phyloP scores from a whole-genome alignment of 2,113 vertebrate genomes.

The Fukomys damarensis region DNA sequence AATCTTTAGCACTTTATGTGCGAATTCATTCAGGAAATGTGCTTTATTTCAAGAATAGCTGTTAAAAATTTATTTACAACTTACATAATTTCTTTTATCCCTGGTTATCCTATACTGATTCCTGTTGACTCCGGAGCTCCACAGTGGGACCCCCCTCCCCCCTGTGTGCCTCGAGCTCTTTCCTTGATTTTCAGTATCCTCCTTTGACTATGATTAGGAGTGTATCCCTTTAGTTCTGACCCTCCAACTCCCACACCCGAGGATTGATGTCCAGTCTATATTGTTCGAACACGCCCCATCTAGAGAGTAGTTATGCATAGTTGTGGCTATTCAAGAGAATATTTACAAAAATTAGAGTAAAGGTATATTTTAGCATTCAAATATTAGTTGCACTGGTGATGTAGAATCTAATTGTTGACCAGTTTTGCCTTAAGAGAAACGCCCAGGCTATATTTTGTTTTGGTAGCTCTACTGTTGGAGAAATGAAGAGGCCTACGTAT shows the following conservation, averaged over 20 bases:
- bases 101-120: not conserved
- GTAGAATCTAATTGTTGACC: not conserved
- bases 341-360: conserved; percentile 52
- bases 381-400: not conserved
- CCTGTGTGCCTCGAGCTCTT: not conserved
- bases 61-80: not conserved
- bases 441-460: not conserved
- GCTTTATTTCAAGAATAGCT: not conserved
- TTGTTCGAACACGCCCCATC: not conserved
- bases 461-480: not conserved
- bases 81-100: not conserved
- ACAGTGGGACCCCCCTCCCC: not conserved
- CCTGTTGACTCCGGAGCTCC: not conserved
- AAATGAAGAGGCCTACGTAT: not conserved
- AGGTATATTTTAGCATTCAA: not conserved
- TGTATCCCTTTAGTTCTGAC: conserved; percentile 14
- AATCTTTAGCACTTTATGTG: not conserved
- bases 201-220: conserved; percentile 14
- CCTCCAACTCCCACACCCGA: not conserved
- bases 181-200: conserved; percentile 32
- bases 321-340: not conserved
- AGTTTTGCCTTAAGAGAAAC: not conserved
- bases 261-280: not conserved
- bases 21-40: not conserved
- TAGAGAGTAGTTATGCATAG: not conserved